These are phyloP conservation scores for Lithophane ornitopus DNA, from an alignment of 2,888 invertebrate genomes.

Conservation along the genomic window DNA sequence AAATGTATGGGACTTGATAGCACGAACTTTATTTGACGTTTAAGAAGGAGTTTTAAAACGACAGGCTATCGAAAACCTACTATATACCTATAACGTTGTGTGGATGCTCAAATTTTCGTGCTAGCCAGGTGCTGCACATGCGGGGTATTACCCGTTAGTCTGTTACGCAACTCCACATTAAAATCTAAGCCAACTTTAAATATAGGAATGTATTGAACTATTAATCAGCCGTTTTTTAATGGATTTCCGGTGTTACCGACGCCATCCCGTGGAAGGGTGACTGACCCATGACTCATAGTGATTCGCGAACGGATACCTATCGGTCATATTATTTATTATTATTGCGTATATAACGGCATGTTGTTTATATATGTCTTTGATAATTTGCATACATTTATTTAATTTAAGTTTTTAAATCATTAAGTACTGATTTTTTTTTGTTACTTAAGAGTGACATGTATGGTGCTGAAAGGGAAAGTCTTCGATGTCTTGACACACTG, in stretches of 20 bases:
- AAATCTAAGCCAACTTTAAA: constrained; percentile 41
- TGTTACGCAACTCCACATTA: not conserved
- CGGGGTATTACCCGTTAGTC: not conserved
- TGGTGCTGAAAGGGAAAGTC: constrained; percentile 44
- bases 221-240: constrained; percentile 58
- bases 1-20: not conserved
- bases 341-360: constrained; percentile 63
- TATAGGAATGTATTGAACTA: constrained; percentile 54
- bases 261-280: constrained; percentile 62
- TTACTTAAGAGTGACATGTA: constrained; percentile 29
- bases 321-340: constrained; percentile 66
- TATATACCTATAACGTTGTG: not conserved
- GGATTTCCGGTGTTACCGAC: constrained; percentile 54
- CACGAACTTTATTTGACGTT: no score
- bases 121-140: constrained; percentile 1
- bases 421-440: constrained; percentile 19
- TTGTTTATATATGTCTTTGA: constrained; percentile 48
- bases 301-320: constrained; percentile 65
- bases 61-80: not conserved
- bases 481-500: constrained; percentile 9
- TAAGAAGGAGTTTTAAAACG: not conserved
- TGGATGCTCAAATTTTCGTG: not conserved
- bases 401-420: constrained; percentile 12
- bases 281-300: constrained; percentile 65
- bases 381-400: constrained; percentile 52